phyloP scores from a whole-genome alignment of 2,797 vertebrate species.

The Trachops cirrhosus region DNA sequence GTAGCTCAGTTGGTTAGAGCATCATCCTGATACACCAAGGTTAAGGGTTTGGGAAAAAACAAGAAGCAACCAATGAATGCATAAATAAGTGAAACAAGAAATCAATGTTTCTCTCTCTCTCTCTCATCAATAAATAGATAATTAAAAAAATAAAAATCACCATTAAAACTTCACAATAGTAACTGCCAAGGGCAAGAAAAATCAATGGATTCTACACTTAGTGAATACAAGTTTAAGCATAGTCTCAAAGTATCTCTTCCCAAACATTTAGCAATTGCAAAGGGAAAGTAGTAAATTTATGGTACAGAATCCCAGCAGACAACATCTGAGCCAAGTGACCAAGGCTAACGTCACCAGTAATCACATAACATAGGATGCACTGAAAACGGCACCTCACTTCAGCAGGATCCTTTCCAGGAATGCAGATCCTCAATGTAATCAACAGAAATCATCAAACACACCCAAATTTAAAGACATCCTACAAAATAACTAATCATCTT shows the following conservation, averaged over 20 bases:
- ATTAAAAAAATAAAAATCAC: constrained; percentile 10
- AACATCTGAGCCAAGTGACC: neutral
- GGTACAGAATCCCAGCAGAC: neutral
- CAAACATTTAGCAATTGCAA: constrained; percentile 30
- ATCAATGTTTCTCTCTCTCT: too few relatives aligned
- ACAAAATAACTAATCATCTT: neutral
- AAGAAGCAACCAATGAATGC: too few relatives aligned
- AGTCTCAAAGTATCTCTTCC: neutral
- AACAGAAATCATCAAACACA: neutral
- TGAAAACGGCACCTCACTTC: neutral
- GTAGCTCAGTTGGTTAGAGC: too few relatives aligned
- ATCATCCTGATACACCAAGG: too few relatives aligned
- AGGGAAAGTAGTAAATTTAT: neutral
- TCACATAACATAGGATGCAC: neutral
- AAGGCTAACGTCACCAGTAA: neutral
- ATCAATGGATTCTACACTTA: neutral
- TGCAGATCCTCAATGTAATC: neutral
- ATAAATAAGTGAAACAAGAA: too few relatives aligned
- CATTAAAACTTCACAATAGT: neutral
- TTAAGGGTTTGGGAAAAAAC: too few relatives aligned
- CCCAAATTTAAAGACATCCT: neutral
- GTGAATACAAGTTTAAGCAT: neutral
- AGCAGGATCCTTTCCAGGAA: neutral
- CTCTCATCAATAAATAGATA: too few relatives aligned
- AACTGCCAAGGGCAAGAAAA: neutral